Evolutionary conservation across 2,113 vertebrate genomes (phyloP), one percentile per base, ranked within the genome.

Genomic region (Octodon degus): DNA sequence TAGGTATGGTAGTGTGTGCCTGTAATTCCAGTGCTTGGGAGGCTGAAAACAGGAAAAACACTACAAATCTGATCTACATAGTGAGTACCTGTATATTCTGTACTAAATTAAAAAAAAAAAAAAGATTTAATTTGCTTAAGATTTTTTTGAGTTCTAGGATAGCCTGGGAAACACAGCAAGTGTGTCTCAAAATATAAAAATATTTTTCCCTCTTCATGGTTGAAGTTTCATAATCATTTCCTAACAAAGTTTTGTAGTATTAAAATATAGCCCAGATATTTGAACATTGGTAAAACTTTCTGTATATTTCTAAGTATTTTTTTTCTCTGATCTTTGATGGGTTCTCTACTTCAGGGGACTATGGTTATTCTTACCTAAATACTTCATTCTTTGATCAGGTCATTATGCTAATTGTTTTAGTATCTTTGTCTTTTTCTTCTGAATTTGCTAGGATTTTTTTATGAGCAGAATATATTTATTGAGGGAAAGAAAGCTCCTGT

Each of bases 141-240:
- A 55, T 3, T 55, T 68, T 67, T 90, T 89, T 88, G 74, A 77
- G 74, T 47, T 47, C 74, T 47, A 7, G 12, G 7, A 11, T 24
- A 77, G 24, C 12, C 25, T 77, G 13, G 13, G 13, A 25, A 77
- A 43, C 13, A 50, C 25, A 77, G 5, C 43, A 47, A 77, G 5
- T 47, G 25, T 50, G 19, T 77, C 74, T 77, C 74, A 77, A 27
- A 40, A 27, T 30, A 77, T 24, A 30, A 77, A 22, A 58, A 20
- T n/a, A 20, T n/a, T 37, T n/a, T 37, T 37, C 2, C 20, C 50
- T 30, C 7, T 37, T 43, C 62, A 16, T 50, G 53, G 87, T 84
- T 89, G 62, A 94, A 94, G 22, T 63, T 92, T 72, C 60, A 19
- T 92, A 47, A 11, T 86, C 81, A 86, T 88, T 60, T 62, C 43